Evolutionary conservation across 92 coral and sea anemone genomes (phyloP), one percentile per base, ranked within the genome.

Genomic region (Zoanthus sociatus): DNA sequence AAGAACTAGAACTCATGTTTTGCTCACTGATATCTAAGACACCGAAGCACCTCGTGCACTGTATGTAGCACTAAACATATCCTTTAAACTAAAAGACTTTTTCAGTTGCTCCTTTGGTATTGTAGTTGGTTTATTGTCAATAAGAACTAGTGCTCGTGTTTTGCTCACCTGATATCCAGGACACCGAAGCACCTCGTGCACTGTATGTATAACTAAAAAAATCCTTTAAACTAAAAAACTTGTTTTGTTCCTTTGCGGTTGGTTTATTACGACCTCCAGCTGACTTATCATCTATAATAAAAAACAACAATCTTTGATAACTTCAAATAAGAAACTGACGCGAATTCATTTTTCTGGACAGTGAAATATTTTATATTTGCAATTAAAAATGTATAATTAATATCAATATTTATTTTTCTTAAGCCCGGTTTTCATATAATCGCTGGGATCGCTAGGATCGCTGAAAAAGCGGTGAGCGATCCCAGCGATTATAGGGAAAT

Each of bases 141-240:
- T 33, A 33, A 33, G 42, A 33, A 33, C 42, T 33, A 1, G 1
- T 33, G 7, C 21, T 4, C 18, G 30, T 63, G 26, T 63, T 16
- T 16, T 63, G 26, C 54, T 63, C 4, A 63, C 69, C 69, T n/a
- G 69, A 63, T 63, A 63, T 63, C 69, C 69, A 63, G 69, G 69
- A 63, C 26, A 63, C 69, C 10, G 26, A n/a, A 20, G 69, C 69
- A 63, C 9, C 18, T 16, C 69, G 69, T 7, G 69, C 26, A 7
- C 21, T 16, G 69, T 63, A 63, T n/a, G 21, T n/a, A 9, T 31
- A 7, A 18, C 69, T 63, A 63, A 63, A 63, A 9, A 63, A 4
- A n/a, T 63, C 69, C 9, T 63, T 17, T 16, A 63, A 63, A 6
- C 21, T 1, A 63, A 63, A 63, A n/a, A 15, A 58, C 66, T 10